Evolutionary conservation across 1,140 invertebrate species (phyloP), one percentile per base, ranked within the genome.

Genomic region (Acromyrmex charruanus): DNA sequence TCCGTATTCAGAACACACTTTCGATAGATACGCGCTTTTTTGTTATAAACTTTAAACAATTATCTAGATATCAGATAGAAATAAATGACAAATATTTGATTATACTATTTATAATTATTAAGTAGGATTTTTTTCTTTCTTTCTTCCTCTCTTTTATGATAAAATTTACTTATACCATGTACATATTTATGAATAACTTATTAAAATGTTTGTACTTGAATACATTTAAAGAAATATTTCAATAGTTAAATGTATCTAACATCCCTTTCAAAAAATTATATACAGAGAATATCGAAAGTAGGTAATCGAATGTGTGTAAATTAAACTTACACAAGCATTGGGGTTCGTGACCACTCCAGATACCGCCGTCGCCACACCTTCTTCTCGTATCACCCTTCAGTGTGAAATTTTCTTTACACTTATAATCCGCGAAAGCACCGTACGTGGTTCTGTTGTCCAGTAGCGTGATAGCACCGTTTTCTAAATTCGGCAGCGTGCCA

Each of bases 381-480:
- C 98, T 94, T 89, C 96, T 96, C 39, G 96, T 96, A 35, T 97
- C 96, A 2, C 98, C 98, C 21, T 98, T 96, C 0, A 99, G 94
- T 0, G 98, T 98, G 93, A 98, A 98, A 93, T 99, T 99, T 90
- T 97, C 97, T 82, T 97, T 96, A 89, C 98, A 99, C 7, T 96
- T 96, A 92, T 98, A 99, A 25, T 96, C 93, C 2, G 97, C 98
- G 69, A 96, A 94, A 0, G 98, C 98, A 0, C 97, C 98, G 92
- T 97, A 97, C 0, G 98, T 98, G n/a, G 97, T 98, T 77, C 97
- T 95, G 0, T 96, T 95, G 80, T 98, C 96, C 1, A 97, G 93
- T 58, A 98, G 92, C 3, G 94, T 95, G 3, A 98, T 96, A 0
- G 95, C 94, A 0, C 98, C 98, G 92, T 98, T 97, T 87, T 97